Evolutionary conservation across 1,140 invertebrate genomes (phyloP).

Genomic region (Orchesella cincta): DNA sequence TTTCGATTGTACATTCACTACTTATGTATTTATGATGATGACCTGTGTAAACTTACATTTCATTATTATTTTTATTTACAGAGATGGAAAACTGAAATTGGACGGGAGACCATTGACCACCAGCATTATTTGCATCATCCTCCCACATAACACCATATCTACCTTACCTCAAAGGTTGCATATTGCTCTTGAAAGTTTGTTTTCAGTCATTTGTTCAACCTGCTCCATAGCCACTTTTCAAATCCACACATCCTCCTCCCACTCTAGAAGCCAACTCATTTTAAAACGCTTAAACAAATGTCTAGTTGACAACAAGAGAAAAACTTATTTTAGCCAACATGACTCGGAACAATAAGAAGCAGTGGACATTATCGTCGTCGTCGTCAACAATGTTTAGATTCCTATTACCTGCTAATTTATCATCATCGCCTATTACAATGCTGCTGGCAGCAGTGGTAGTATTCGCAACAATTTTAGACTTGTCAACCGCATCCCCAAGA

Average conservation of each 20-base stretch:
- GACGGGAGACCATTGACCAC: no score
- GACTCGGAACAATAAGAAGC: neutral
- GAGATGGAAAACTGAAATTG: neutral
- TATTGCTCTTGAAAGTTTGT: no score
- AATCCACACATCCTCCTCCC: neutral
- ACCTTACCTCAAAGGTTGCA: no score
- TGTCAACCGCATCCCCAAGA: slow-evolving; percentile 15
- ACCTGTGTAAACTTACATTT: neutral
- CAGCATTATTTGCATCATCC: no score
- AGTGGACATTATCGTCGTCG: neutral
- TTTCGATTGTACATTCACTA: no score
- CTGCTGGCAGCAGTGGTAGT: neutral
- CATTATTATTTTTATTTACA: neutral
- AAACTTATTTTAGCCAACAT: neutral
- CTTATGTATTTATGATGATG: neutral
- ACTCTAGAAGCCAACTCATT: neutral
- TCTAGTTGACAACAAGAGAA: neutral
- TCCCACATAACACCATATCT: no score
- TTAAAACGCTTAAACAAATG: neutral
- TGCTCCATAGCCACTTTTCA: no score
- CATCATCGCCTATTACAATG: neutral
- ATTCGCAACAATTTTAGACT: neutral
- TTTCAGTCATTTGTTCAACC: no score
- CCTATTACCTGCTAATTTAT: neutral
- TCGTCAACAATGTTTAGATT: neutral